A percentile compares a stretch with the other conserved stretches of the same genome.
These are phyloP conservation scores for Anneissia japonica DNA, from an alignment of 35 echinoderm and acorn worm species.

Conservation along the genomic window DNA sequence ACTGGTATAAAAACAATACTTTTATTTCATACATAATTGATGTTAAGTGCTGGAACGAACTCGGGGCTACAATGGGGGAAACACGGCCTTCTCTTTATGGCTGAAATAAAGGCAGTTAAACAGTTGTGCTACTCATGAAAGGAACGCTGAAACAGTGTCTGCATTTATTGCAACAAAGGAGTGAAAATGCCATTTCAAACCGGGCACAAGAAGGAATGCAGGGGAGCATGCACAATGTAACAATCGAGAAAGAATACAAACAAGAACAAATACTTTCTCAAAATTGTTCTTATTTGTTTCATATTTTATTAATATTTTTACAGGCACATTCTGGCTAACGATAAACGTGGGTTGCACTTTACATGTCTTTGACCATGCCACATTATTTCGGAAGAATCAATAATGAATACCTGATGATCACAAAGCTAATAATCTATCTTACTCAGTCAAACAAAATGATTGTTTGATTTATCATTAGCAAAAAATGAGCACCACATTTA, in stretches of 20 bases:
- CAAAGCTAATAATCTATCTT: no score
- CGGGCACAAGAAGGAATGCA: neutral
- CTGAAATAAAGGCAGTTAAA: neutral
- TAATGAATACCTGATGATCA: neutral
- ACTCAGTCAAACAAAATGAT: no score
- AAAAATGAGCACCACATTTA: no score
- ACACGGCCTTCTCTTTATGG: neutral
- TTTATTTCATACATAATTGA: neutral
- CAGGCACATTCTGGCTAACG: neutral
- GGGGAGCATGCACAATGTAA: neutral
- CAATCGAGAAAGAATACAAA: neutral
- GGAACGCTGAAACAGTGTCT: neutral
- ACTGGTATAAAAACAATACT: neutral
- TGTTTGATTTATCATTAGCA: no score
- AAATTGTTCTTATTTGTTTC: neutral
- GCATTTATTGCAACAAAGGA: neutral
- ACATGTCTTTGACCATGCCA: neutral
- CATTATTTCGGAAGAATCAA: neutral
- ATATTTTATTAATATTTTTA: neutral
- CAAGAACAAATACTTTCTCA: neutral
- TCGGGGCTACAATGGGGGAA: neutral
- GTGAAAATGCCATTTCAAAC: neutral
- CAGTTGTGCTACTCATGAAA: neutral
- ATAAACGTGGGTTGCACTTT: neutral
- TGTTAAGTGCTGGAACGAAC: neutral